Conservation (phyloP, 2,797 vertebrate species). For the Pseudochaenichthys georgianus region DNA sequence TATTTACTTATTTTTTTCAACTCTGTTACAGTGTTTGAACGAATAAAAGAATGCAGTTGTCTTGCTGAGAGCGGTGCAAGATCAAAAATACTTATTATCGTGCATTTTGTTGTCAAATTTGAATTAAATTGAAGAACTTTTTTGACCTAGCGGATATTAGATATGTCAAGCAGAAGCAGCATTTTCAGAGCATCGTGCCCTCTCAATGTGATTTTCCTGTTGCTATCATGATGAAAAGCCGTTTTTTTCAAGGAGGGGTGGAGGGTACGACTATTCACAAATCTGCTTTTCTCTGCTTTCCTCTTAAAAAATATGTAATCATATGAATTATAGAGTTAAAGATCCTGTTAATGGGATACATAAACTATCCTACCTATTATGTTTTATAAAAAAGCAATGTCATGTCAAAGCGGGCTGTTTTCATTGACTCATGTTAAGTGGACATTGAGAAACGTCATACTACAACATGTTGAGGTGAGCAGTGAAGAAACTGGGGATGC, state of each 20-base stretch:
- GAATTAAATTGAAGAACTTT: neutral
- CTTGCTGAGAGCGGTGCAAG: too few species aligned
- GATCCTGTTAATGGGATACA: neutral
- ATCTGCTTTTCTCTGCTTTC: neutral
- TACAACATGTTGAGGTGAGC: neutral
- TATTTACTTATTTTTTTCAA: neutral
- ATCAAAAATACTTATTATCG: neutral
- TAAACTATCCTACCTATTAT: too few species aligned
- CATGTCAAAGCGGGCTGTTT: neutral
- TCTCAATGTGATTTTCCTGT: neutral
- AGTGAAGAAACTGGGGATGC: neutral
- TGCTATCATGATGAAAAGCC: neutral
- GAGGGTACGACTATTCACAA: neutral
- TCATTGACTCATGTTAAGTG: neutral
- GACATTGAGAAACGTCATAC: neutral
- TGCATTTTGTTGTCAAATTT: neutral
- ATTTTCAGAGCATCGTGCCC: neutral
- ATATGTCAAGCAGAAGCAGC: neutral
- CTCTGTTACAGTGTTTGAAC: neutral
- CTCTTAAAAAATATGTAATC: neutral
- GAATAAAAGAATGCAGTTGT: neutral
- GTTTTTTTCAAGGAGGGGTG: neutral
- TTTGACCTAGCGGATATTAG: neutral
- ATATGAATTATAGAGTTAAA: neutral
- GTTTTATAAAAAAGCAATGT: neutral